Evolutionary conservation across 1,140 invertebrate genomes (phyloP).

Genomic region (Polyergus mexicanus): DNA sequence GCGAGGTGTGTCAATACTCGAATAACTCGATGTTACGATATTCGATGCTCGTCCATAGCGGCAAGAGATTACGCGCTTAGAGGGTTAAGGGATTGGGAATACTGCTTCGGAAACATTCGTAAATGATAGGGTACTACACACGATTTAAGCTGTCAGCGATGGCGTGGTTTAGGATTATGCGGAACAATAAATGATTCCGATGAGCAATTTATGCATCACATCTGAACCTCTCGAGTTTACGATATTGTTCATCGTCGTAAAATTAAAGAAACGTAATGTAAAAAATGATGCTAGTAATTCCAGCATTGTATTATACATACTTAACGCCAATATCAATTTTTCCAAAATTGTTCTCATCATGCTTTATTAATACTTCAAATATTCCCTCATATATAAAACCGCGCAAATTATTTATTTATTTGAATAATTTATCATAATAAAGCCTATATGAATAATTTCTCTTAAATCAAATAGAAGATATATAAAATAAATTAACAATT

Average conservation of each 20-base stretch:
- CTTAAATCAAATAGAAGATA: not conserved
- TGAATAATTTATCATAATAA: not conserved
- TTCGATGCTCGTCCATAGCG: conserved; percentile 36
- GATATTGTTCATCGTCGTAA: not conserved
- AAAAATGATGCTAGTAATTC: not conserved
- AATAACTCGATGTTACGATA: conserved; percentile 50
- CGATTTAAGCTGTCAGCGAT: not conserved
- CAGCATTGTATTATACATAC: no score
- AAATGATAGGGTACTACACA: not conserved
- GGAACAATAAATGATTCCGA: conserved; percentile 1
- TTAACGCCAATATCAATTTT: not conserved
- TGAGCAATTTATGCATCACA: not conserved
- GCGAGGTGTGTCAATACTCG: conserved; percentile 50
- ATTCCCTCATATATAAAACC: not conserved
- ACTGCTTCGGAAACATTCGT: not conserved
- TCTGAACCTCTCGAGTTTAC: not conserved
- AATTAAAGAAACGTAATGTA: not conserved
- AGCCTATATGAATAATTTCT: not conserved
- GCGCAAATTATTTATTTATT: not conserved
- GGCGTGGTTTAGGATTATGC: not conserved
- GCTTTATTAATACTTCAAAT: not conserved
- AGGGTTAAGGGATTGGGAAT: not conserved
- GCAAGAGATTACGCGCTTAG: conserved; percentile 34
- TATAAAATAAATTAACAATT: conserved; percentile 9
- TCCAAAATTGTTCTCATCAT: not conserved